Percentiles rank a stretch among this genome's conserved stretches.
phyloP scores from a whole-genome alignment of 2,888 invertebrate species.

The Epistrophe eligans region DNA sequence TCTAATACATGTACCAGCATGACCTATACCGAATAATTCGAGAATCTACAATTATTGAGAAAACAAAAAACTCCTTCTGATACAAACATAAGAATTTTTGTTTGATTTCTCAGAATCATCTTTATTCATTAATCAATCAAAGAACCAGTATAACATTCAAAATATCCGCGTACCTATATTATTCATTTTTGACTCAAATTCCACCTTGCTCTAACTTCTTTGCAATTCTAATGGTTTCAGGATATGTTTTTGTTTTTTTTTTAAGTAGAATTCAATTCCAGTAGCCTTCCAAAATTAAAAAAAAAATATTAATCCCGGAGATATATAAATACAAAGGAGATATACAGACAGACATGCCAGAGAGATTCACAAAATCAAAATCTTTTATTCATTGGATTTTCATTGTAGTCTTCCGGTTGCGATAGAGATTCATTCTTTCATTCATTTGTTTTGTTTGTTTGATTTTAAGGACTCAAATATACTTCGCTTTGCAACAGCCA shows the following conservation, averaged over 20 bases:
- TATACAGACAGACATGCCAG: background rate
- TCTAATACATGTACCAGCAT: no score
- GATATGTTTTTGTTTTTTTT: background rate
- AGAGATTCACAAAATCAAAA: slow-evolving; percentile 42
- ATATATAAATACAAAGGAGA: background rate
- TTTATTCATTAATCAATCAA: no score
- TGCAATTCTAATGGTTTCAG: no score
- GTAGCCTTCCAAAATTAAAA: slow-evolving; percentile 8
- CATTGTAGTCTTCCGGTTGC: slow-evolving; percentile 64
- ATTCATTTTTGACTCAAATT: no score
- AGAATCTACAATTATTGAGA: no score
- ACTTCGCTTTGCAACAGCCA: background rate
- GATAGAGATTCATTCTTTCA: slow-evolving; percentile 48
- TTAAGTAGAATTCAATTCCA: slow-evolving; percentile 21
- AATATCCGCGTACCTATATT: no score
- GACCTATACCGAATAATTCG: no score
- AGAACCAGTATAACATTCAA: no score
- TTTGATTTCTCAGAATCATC: no score
- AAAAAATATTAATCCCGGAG: background rate
- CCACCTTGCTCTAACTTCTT: no score
- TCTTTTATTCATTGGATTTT: slow-evolving; percentile 54
- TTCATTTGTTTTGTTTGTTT: slow-evolving; percentile 10
- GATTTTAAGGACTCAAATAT: background rate
- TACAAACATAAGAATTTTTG: no score
- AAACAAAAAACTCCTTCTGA: no score